These are phyloP conservation scores for Euzophera pinguis DNA, from an alignment of 2,888 invertebrate genomes.

Conservation along the genomic window DNA sequence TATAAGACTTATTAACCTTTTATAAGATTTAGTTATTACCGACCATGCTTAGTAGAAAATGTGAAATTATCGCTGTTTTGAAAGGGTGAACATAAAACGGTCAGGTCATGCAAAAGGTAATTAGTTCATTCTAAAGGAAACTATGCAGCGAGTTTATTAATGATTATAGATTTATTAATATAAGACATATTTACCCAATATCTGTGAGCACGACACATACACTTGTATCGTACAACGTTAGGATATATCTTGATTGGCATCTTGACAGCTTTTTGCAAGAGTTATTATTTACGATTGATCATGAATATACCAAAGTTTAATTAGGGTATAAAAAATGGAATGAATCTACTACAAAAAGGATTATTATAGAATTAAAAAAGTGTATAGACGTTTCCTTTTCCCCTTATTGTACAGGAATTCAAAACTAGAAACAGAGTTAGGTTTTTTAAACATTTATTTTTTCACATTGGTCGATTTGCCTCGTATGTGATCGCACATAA, in stretches of 20 bases:
- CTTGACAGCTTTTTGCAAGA: conserved; percentile 73
- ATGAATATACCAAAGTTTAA: background rate
- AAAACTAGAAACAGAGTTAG: conserved; percentile 43
- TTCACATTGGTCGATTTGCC: conserved; percentile 73
- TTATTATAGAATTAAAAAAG: background rate
- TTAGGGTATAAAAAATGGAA: no score
- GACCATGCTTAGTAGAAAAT: conserved; percentile 59
- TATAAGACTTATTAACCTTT: conserved; percentile 10
- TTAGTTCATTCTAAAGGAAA: conserved; percentile 74
- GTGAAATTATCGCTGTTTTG: conserved; percentile 45
- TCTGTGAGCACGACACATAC: conserved; percentile 75
- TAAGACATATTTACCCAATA: conserved; percentile 77
- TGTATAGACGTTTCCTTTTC: conserved; percentile 28
- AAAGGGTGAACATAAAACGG: conserved; percentile 57
- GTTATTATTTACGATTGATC: conserved; percentile 14
- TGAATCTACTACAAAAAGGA: background rate
- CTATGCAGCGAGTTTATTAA: conserved; percentile 66
- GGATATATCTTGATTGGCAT: conserved; percentile 69
- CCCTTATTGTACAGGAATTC: conserved; percentile 36
- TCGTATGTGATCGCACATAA: conserved; percentile 59
- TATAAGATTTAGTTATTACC: conserved; percentile 29
- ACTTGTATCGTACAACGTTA: conserved; percentile 64
- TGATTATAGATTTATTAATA: conserved; percentile 62
- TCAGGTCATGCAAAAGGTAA: conserved; percentile 62
- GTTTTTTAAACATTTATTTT: conserved; percentile 75